A percentile compares a stretch with the other conserved stretches of the same genome.
These are phyloP conservation scores for Bos taurus DNA, from an alignment of 2,113 vertebrate species.

Conservation along the genomic window ARS-UCD2.0 NC_037338.1:61833001-61833500, in stretches of 20 bases:
- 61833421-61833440: background rate
- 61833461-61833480: background rate
- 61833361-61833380: background rate
- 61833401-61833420: background rate
- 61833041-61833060: background rate
- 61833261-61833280: background rate
- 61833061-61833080: background rate
- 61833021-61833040: background rate
- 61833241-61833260: background rate
- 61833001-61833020: background rate
- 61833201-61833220: background rate
- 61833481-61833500: background rate
- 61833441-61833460: background rate
- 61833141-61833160: background rate
- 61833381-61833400: background rate
- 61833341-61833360: background rate
- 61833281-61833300: background rate
- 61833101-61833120: background rate
- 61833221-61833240: background rate
- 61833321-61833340: background rate
- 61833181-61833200: background rate
- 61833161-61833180: background rate
- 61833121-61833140: background rate
- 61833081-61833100: background rate
- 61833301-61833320: background rate